Percentiles rank a stretch among this genome's conserved stretches.
Conservation (phyloP, 2,113 vertebrate species). For the Syngnathus typhle region DNA sequence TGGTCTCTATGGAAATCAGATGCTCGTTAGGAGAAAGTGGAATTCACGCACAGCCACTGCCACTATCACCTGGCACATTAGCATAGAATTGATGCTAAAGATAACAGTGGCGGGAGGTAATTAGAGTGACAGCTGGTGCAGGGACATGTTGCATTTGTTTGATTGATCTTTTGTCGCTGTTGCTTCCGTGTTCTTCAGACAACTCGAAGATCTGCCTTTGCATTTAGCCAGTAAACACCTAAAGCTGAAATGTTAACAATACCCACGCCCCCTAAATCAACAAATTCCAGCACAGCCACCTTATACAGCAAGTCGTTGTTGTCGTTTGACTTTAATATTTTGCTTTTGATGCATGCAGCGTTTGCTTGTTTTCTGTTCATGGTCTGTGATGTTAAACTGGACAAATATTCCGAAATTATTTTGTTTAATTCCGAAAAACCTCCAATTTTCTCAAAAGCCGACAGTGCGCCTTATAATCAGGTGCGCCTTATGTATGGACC, state of each 20-base stretch:
- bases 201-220: constrained; percentile 18
- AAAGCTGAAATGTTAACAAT: constrained; percentile 43
- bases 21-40: constrained; percentile 49
- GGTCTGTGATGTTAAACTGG: constrained; percentile 23
- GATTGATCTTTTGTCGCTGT: constrained; percentile 53
- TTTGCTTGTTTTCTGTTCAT: constrained; percentile 26
- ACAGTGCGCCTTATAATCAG: no score
- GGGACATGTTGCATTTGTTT: constrained; percentile 31
- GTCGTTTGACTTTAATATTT: background rate
- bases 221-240: constrained; percentile 24
- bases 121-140: constrained; percentile 58
- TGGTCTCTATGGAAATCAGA: constrained; percentile 41
- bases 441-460: no score
- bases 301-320: no score
- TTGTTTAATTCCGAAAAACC: background rate
- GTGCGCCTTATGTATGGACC: no score
- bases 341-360: constrained; percentile 5
- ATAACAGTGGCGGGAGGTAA: constrained; percentile 46
- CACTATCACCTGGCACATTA: constrained; percentile 44
- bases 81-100: constrained; percentile 45
- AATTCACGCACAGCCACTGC: constrained; percentile 32
- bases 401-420: background rate
- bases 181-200: constrained; percentile 33
- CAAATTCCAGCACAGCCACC: background rate
- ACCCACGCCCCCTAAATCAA: constrained; percentile 12